Conservation (phyloP, 2,797 vertebrate species). For the Coccyzus lansbergi region DNA sequence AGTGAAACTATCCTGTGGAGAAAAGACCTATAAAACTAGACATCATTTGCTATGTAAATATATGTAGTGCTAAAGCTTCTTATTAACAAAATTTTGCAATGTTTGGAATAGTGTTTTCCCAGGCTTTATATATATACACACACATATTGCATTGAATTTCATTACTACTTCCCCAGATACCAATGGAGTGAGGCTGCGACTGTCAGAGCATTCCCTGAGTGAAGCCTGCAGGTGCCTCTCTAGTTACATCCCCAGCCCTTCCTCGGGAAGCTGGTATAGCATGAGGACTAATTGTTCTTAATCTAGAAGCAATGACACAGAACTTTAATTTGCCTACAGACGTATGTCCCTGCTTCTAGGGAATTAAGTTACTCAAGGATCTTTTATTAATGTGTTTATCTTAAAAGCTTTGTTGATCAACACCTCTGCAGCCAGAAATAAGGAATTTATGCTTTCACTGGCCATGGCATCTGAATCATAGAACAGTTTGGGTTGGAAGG, state of each 20-base stretch:
- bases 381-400: background rate
- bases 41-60: background rate
- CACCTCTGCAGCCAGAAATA: background rate
- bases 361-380: background rate
- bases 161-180: no score
- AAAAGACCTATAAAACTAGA: background rate
- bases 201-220: background rate
- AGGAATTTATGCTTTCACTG: accelerated
- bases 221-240: background rate
- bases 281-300: background rate
- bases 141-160: no score
- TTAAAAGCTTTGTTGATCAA: background rate
- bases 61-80: background rate
- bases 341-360: background rate
- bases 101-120: background rate
- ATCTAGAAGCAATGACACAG: background rate
- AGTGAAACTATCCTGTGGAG: background rate
- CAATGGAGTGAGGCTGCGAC: accelerated
- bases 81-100: background rate
- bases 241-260: accelerated
- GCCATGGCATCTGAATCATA: accelerated
- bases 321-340: background rate
- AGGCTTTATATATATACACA: no score
- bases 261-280: background rate
- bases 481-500: no score